A percentile compares a stretch with the other conserved stretches of the same genome.
Conservation (phyloP, 2,113 vertebrate species). For the Camelus bactrianus region DNA sequence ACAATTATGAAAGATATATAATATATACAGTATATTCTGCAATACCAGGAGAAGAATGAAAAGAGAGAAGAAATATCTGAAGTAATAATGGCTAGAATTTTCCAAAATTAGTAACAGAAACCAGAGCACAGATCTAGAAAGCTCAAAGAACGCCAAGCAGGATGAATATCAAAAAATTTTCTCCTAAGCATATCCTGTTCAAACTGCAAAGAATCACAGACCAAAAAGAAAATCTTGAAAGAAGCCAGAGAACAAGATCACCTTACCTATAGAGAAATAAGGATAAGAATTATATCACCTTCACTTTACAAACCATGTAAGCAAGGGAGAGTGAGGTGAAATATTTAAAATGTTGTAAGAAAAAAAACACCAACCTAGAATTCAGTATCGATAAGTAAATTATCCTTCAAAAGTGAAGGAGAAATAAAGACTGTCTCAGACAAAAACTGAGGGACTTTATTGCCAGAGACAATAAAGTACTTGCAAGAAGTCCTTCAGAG, state of each 20-base stretch:
- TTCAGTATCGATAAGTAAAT: neutral
- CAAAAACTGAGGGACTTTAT: neutral
- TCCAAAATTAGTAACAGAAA: neutral
- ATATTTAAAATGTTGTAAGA: neutral
- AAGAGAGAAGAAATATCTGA: conserved; percentile 15
- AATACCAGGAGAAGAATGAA: neutral
- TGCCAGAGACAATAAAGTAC: neutral
- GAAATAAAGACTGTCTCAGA: neutral
- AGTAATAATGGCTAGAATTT: conserved; percentile 30
- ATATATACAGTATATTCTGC: neutral
- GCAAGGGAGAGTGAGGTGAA: neutral
- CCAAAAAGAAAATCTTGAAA: neutral
- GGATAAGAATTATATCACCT: neutral
- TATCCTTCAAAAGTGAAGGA: neutral
- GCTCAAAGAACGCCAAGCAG: neutral
- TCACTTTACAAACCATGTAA: neutral
- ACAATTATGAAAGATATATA: neutral
- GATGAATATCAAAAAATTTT: neutral
- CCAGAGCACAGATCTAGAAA: neutral
- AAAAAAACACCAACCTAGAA: neutral
- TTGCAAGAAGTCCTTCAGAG: conserved; percentile 1
- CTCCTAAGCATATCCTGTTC: neutral
- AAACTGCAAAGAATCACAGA: neutral
- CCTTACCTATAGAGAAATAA: conserved; percentile 24
- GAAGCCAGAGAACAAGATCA: neutral